Percentiles rank a stretch among this genome's conserved stretches.
phyloP scores from a whole-genome alignment of 2,113 vertebrate species.

The Coptodon bakossiorum region DNA sequence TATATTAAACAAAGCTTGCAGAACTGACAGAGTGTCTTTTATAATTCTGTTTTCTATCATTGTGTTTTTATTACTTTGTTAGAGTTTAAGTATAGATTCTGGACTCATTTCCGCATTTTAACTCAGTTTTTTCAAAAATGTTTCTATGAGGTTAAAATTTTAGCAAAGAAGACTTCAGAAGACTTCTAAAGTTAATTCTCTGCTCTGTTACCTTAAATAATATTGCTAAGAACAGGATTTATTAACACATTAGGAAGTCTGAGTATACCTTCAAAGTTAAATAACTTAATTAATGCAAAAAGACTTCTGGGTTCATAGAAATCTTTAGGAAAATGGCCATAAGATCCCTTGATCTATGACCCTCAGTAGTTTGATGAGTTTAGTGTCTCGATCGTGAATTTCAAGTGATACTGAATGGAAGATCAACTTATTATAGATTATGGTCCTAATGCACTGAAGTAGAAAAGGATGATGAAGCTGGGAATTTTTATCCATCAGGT shows the following conservation, averaged over 20 bases:
- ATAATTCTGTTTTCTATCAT: not conserved
- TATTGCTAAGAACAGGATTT: not conserved
- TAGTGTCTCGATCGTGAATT: not conserved
- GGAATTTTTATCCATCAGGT: not conserved
- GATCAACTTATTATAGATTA: not conserved
- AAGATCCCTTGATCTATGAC: not conserved
- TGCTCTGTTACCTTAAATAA: not conserved
- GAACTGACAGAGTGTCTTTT: not conserved
- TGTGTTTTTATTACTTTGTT: not conserved
- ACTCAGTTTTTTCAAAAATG: not conserved
- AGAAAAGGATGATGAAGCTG: not conserved
- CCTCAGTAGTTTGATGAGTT: not conserved
- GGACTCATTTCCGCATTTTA: not conserved
- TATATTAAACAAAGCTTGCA: not conserved
- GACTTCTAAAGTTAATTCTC: accelerated
- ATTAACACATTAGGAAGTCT: not conserved
- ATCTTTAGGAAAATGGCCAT: not conserved
- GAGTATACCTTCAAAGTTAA: not conserved
- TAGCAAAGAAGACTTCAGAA: not conserved
- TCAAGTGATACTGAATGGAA: not conserved
- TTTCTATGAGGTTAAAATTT: not conserved
- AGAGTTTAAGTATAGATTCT: not conserved
- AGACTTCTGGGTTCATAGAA: not conserved
- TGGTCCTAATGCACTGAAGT: not conserved
- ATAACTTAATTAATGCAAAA: not conserved